A percentile compares a stretch with the other conserved stretches of the same genome.
phyloP scores from a whole-genome alignment of 2,797 vertebrate genomes.

The Vipera ursinii region DNA sequence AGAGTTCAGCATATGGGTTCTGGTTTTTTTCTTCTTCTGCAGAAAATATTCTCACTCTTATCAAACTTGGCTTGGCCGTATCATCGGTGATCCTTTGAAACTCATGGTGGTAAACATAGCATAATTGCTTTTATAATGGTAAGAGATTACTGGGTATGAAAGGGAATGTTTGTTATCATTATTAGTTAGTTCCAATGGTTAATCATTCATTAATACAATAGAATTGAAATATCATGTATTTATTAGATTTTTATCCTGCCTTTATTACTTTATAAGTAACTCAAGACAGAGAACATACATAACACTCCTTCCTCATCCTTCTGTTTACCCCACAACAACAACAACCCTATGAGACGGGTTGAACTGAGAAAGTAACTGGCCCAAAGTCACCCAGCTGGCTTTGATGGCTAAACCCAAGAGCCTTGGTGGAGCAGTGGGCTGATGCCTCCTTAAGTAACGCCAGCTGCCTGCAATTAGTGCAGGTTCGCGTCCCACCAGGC shows the following conservation, averaged over 20 bases:
- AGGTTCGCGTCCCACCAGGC: too few relatives aligned
- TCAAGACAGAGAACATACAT: not conserved
- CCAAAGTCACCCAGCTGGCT: not conserved
- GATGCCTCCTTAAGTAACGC: too few relatives aligned
- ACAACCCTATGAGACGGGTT: not conserved
- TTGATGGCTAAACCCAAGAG: not conserved
- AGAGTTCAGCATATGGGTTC: not conserved
- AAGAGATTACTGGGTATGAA: not conserved
- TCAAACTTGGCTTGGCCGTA: not conserved
- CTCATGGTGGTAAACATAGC: constrained; percentile 12
- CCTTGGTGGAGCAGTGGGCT: too few relatives aligned
- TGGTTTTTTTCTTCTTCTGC: fast-evolving
- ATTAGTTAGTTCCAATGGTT: not conserved
- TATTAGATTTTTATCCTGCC: not conserved
- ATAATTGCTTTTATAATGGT: not conserved
- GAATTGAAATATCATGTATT: not conserved
- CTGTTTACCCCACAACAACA: not conserved
- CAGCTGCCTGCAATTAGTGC: too few relatives aligned
- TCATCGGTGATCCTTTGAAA: not conserved
- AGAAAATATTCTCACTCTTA: constrained; percentile 11
- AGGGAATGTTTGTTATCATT: not conserved
- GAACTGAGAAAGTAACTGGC: not conserved
- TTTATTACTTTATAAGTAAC: not conserved
- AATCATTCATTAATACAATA: not conserved
- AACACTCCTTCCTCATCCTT: not conserved